Percentiles rank a stretch among this genome's conserved stretches.
phyloP scores from a whole-genome alignment of 2,888 invertebrate genomes.

The Hypselothyrea guttata region DNA sequence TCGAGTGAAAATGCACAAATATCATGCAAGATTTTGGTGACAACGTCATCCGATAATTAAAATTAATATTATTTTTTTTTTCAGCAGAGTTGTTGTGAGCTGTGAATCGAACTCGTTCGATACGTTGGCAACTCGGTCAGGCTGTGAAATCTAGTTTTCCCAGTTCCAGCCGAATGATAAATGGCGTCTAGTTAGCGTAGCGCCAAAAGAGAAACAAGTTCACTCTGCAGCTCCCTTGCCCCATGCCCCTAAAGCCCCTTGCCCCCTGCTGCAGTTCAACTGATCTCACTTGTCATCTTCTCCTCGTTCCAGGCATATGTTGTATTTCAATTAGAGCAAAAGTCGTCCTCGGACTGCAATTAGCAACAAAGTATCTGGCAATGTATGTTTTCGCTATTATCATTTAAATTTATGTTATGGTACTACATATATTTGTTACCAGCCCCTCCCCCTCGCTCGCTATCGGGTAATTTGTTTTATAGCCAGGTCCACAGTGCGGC shows the following conservation, averaged over 20 bases:
- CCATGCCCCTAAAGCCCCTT: constrained; percentile 5
- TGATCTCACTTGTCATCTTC: constrained; percentile 11
- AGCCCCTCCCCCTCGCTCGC: constrained; percentile 24
- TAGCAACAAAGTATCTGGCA: constrained; percentile 74
- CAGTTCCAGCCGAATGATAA: constrained; percentile 65
- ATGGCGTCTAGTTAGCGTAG: constrained; percentile 70
- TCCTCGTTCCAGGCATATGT: constrained; percentile 34
- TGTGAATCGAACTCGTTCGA: constrained; percentile 5
- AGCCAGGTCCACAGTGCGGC: constrained; percentile 22
- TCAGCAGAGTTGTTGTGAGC: constrained; percentile 7
- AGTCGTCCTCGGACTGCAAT: constrained; percentile 67
- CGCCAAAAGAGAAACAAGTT: constrained; percentile 74
- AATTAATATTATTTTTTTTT: constrained; percentile 74
- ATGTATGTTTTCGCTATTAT: constrained; percentile 74
- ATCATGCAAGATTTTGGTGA: constrained; percentile 36
- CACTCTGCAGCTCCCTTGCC: constrained; percentile 54
- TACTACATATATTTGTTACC: constrained; percentile 54
- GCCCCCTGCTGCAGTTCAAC: neutral
- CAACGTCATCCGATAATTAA: constrained; percentile 63
- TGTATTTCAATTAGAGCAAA: constrained; percentile 73
- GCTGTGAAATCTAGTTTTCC: constrained; percentile 63
- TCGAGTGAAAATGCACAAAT: too few species aligned
- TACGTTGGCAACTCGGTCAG: constrained; percentile 44
- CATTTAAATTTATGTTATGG: constrained; percentile 74
- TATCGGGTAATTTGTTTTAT: constrained; percentile 52